Evolutionary conservation across 2,888 invertebrate species (phyloP).

Genomic region (Dynastes grantii): DNA sequence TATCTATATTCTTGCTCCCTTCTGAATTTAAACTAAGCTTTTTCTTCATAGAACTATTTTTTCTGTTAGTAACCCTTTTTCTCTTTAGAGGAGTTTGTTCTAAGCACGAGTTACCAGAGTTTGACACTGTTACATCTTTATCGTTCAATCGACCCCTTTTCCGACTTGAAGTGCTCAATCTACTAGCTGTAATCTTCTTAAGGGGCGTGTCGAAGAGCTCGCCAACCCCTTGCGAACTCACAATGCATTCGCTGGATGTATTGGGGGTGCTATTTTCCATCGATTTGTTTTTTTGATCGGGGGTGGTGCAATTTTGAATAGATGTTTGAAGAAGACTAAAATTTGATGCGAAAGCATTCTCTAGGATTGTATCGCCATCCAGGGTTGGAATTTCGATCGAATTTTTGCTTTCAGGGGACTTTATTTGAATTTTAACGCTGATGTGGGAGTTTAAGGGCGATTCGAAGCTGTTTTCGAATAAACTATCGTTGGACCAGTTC

Average conservation of each 20-base stretch:
- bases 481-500: slow-evolving; percentile 61
- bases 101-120: slow-evolving; percentile 58
- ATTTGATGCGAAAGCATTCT: slow-evolving; percentile 54
- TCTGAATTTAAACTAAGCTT: neutral
- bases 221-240: slow-evolving; percentile 50
- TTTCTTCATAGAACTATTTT: slow-evolving; percentile 28
- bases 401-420: neutral
- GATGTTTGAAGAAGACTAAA: slow-evolving; percentile 45
- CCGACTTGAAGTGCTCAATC: slow-evolving; percentile 14
- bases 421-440: neutral
- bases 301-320: neutral
- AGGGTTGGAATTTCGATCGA: slow-evolving; percentile 31
- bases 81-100: slow-evolving; percentile 62
- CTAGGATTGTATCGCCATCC: slow-evolving; percentile 52
- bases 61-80: slow-evolving; percentile 54
- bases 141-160: slow-evolving; percentile 36
- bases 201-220: slow-evolving; percentile 16
- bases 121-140: neutral
- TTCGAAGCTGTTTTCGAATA: slow-evolving; percentile 63
- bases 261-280: slow-evolving; percentile 43
- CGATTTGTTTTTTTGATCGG: slow-evolving; percentile 13
- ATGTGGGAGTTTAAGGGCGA: slow-evolving; percentile 18
- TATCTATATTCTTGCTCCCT: slow-evolving; percentile 36
- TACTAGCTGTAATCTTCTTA: neutral
- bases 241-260: slow-evolving; percentile 48